phyloP scores from a whole-genome alignment of 2,113 vertebrate genomes.

The Monarcha castaneiventris region DNA sequence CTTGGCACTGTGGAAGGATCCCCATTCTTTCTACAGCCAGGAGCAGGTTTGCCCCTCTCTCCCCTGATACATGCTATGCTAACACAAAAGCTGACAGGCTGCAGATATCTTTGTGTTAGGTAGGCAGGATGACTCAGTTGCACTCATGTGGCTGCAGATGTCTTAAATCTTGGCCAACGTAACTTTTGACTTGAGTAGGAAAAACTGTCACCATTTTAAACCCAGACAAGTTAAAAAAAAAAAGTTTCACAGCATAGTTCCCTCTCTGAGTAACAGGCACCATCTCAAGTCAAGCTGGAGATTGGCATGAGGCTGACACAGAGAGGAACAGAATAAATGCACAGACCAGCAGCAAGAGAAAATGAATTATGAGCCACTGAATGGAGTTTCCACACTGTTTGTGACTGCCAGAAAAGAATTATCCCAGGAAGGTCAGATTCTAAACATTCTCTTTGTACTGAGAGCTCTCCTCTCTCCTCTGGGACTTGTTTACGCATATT shows the following conservation, averaged over 20 bases:
- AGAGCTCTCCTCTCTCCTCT: neutral
- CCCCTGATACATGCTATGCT: neutral
- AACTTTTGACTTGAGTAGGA: conserved; percentile 17
- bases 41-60: neutral
- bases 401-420: neutral
- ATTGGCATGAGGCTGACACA: neutral
- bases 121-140: conserved; percentile 5
- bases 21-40: neutral
- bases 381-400: neutral
- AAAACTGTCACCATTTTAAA: conserved; percentile 2
- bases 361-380: neutral
- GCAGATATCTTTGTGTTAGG: neutral
- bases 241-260: neutral
- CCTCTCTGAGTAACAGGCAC: neutral
- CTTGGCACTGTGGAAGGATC: neutral
- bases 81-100: neutral
- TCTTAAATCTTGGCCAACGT: neutral
- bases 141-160: neutral
- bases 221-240: neutral
- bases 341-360: neutral
- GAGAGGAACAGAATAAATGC: neutral
- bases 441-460: neutral
- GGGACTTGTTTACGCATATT: neutral
- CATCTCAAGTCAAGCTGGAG: neutral
- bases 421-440: neutral